Percentiles rank a stretch among this genome's conserved stretches.
These are phyloP conservation scores for Noctua janthina DNA, from an alignment of 2,888 invertebrate species.

Conservation along the genomic window DNA sequence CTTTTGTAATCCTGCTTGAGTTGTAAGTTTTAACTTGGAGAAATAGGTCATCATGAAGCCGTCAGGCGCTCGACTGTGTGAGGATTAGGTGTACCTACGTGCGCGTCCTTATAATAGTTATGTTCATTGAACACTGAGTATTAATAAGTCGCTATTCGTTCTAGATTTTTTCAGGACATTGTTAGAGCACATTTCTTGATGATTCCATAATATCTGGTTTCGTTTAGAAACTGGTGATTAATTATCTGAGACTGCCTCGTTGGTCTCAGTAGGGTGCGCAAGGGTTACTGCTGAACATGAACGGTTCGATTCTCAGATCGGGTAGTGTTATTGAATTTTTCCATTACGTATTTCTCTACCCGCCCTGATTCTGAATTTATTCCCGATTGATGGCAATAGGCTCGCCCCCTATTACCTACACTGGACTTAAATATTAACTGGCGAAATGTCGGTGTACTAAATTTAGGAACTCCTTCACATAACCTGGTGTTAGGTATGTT, in stretches of 20 bases:
- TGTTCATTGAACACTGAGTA: neutral
- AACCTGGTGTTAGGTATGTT: neutral
- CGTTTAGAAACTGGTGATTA: neutral
- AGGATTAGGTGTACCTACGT: slow-evolving; percentile 34
- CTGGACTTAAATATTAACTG: neutral
- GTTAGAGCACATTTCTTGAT: neutral
- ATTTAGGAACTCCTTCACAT: neutral
- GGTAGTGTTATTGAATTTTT: neutral
- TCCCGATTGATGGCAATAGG: neutral
- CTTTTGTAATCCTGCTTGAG: slow-evolving; percentile 42
- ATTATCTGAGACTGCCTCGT: neutral
- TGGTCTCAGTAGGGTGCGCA: neutral
- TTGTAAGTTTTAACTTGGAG: slow-evolving; percentile 48
- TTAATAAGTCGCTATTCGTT: slow-evolving; percentile 7
- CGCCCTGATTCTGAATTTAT: neutral
- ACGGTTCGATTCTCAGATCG: neutral
- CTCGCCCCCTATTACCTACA: neutral
- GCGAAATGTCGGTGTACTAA: neutral
- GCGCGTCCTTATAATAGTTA: slow-evolving; percentile 3
- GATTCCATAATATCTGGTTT: neutral
- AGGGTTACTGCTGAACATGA: neutral
- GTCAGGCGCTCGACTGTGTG: slow-evolving; percentile 30
- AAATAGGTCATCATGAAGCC: slow-evolving; percentile 57
- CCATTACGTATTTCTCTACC: neutral
- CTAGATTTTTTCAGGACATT: neutral